Percentiles rank a stretch among this genome's conserved stretches.
phyloP scores from a whole-genome alignment of 2,888 invertebrate genomes.

The Torymus aiolomorphi region DNA sequence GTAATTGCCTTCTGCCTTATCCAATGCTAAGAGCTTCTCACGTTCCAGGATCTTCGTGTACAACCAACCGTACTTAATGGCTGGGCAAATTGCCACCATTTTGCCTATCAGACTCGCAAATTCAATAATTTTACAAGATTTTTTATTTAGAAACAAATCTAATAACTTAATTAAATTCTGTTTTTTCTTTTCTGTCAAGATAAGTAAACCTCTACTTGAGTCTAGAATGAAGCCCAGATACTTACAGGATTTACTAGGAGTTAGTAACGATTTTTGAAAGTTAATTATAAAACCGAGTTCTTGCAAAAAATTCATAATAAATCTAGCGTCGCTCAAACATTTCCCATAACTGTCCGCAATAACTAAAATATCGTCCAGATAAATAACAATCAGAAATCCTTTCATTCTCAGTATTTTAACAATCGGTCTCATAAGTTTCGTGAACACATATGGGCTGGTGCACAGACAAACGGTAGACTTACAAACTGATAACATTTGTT shows the following conservation, averaged over 20 bases:
- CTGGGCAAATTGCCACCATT: background rate
- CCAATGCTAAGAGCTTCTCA: background rate
- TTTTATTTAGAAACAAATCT: background rate
- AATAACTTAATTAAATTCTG: background rate
- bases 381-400: slow-evolving; percentile 15
- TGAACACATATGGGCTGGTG: slow-evolving; percentile 18
- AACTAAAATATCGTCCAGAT: slow-evolving; percentile 28
- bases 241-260: background rate
- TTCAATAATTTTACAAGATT: no score
- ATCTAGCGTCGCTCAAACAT: background rate
- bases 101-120: background rate
- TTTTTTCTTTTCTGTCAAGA: background rate
- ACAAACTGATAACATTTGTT: slow-evolving; percentile 21
- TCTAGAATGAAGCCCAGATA: background rate
- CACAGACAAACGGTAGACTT: slow-evolving; percentile 24
- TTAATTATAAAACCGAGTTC: background rate
- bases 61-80: background rate
- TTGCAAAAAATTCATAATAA: no score
- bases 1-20: background rate
- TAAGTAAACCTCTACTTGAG: background rate
- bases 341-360: slow-evolving; percentile 10
- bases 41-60: background rate
- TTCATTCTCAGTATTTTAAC: slow-evolving; percentile 14
- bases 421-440: slow-evolving; percentile 43
- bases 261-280: background rate